Evolutionary conservation across 2,113 vertebrate species (phyloP).

Genomic region (Puffinus mauretanicus): DNA sequence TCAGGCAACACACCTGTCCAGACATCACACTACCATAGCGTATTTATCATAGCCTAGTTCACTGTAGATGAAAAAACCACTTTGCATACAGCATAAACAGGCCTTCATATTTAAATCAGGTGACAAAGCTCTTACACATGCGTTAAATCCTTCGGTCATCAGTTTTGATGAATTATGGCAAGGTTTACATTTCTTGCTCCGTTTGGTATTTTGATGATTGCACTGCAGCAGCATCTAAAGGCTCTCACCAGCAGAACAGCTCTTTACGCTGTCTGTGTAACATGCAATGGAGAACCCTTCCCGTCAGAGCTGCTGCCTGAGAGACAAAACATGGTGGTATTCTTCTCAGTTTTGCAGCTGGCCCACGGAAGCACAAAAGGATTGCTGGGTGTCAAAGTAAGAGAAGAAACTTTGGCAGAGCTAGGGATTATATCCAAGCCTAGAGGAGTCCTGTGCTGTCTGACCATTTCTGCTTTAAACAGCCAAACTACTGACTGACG

Average conservation of each 20-base stretch:
- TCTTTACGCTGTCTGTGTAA: background rate
- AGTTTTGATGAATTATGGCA: background rate
- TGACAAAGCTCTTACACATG: background rate
- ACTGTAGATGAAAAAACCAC: background rate
- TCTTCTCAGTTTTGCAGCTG: background rate
- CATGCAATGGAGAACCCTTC: background rate
- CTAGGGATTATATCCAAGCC: background rate
- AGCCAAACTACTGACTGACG: background rate
- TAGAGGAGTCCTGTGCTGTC: background rate
- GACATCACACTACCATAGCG: background rate
- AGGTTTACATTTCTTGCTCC: background rate
- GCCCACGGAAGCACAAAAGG: background rate
- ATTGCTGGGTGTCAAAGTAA: background rate
- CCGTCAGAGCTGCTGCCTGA: background rate
- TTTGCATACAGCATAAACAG: background rate
- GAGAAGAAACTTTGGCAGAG: background rate
- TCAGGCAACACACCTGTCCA: background rate
- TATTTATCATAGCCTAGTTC: background rate
- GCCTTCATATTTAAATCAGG: background rate
- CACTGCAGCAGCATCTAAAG: slow-evolving; percentile 36
- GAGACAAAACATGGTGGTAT: background rate
- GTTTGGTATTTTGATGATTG: background rate
- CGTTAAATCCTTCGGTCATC: background rate
- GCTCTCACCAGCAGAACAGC: background rate
- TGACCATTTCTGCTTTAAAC: background rate